Conservation (phyloP, 2,113 vertebrate genomes). For the Phyllostomus discolor region DNA sequence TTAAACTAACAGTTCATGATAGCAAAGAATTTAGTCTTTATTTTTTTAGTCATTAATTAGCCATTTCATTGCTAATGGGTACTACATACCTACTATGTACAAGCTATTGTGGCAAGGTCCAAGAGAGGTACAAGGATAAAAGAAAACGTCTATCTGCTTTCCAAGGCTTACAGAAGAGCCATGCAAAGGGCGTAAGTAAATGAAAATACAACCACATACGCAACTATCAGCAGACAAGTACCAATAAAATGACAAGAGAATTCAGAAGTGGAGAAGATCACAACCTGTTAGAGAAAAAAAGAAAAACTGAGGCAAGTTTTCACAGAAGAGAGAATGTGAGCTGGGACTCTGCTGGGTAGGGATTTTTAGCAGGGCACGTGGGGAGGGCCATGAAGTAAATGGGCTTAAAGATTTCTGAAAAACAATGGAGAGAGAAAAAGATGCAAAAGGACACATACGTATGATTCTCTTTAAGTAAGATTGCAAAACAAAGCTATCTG, state of each 20-base stretch:
- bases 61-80: background rate
- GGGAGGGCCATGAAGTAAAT: background rate
- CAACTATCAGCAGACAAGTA: background rate
- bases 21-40: background rate
- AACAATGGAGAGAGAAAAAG: background rate
- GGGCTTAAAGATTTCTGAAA: background rate
- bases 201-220: background rate
- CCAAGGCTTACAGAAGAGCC: background rate
- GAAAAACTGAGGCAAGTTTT: background rate
- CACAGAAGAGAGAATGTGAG: background rate
- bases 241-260: background rate
- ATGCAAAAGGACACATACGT: background rate
- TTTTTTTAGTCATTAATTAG: background rate
- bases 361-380: background rate
- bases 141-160: background rate
- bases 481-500: slow-evolving; percentile 7
- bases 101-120: background rate
- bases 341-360: background rate
- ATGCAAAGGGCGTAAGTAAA: background rate
- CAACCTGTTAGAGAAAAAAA: background rate
- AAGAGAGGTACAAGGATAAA: slow-evolving; percentile 24
- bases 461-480: background rate
- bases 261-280: background rate
- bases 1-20: slow-evolving; percentile 6
- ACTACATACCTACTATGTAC: background rate